These are phyloP conservation scores for Ophion ellenae DNA, from an alignment of 2,888 invertebrate species.

Conservation along the genomic window DNA sequence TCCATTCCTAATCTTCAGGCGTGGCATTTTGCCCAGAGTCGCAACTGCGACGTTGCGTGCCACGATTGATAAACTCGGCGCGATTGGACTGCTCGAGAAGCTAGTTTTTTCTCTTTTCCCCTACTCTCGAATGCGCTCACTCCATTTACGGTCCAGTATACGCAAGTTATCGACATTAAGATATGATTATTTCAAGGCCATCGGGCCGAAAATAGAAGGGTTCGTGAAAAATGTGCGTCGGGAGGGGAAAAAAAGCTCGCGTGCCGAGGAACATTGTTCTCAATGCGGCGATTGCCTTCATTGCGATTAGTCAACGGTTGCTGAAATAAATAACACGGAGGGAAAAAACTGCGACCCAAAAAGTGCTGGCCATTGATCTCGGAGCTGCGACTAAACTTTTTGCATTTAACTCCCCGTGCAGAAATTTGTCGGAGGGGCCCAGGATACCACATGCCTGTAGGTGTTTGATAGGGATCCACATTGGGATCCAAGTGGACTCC, in stretches of 20 bases:
- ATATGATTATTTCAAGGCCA: not conserved
- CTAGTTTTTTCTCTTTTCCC: constrained; percentile 24
- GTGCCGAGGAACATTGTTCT: too few relatives aligned
- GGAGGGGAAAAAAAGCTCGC: too few relatives aligned
- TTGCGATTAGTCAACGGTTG: too few relatives aligned
- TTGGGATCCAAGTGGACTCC: too few relatives aligned
- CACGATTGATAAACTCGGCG: constrained; percentile 74
- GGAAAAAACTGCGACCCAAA: not conserved
- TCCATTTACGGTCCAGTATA: constrained; percentile 1
- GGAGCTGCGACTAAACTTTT: constrained; percentile 7
- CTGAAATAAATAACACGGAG: not conserved
- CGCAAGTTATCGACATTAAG: not conserved
- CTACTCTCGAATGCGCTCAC: not conserved
- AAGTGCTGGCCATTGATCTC: constrained; percentile 20
- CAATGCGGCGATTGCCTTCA: too few relatives aligned
- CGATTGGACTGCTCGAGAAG: constrained; percentile 66
- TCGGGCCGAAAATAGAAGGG: too few relatives aligned
- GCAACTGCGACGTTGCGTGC: constrained; percentile 73
- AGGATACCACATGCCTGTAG: too few relatives aligned
- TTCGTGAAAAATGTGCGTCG: too few relatives aligned
- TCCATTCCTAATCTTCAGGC: constrained; percentile 34
- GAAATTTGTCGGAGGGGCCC: too few relatives aligned
- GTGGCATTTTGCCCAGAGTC: constrained; percentile 74
- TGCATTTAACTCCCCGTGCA: not conserved
- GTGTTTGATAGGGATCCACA: too few relatives aligned